Percentiles rank a stretch among this genome's conserved stretches.
phyloP scores from a whole-genome alignment of 2,113 vertebrate genomes.

The Microtus ochrogaster region DNA sequence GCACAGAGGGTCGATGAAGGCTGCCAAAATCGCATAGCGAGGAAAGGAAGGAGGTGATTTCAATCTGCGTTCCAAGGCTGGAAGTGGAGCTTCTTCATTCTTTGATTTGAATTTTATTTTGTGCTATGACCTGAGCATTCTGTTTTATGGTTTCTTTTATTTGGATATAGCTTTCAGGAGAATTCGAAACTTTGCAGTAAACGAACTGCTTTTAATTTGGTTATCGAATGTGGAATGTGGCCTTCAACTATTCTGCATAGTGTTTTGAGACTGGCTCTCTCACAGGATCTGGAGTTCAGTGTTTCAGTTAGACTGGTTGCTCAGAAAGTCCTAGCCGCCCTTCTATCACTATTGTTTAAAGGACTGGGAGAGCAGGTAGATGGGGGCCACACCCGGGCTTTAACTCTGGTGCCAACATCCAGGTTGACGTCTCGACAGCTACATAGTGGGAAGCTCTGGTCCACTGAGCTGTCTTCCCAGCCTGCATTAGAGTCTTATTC shows the following conservation, averaged over 20 bases:
- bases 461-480: background rate
- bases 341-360: background rate
- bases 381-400: background rate
- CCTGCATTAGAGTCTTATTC: background rate
- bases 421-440: background rate
- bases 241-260: too few species aligned
- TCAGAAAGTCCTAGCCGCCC: background rate
- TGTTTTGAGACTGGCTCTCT: background rate
- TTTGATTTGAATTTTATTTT: slow-evolving; percentile 73
- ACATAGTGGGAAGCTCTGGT: too few species aligned
- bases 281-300: background rate
- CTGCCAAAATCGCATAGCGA: slow-evolving; percentile 46
- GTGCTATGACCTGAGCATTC: slow-evolving; percentile 56
- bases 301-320: background rate
- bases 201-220: slow-evolving; percentile 30
- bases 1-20: background rate
- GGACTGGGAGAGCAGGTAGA: background rate
- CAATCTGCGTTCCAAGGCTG: background rate
- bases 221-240: background rate
- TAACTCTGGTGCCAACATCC: background rate
- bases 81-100: slow-evolving; percentile 39
- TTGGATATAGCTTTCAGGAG: slow-evolving; percentile 56
- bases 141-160: slow-evolving; percentile 54
- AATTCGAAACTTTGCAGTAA: slow-evolving; percentile 24
- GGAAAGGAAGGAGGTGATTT: background rate